phyloP scores from a whole-genome alignment of 2,888 invertebrate genomes.

The Stomorhina lunata region DNA sequence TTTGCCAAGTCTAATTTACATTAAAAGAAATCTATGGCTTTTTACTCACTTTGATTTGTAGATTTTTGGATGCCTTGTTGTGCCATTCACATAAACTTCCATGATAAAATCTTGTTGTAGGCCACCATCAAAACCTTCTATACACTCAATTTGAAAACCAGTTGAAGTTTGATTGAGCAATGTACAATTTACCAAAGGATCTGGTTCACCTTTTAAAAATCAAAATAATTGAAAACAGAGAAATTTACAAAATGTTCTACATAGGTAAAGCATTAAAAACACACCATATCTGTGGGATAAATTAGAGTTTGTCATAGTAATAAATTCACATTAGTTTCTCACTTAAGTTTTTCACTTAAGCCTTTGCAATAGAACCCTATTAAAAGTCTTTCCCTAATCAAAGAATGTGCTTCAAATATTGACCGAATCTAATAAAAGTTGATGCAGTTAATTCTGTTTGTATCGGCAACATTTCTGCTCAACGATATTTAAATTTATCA shows the following conservation, averaged over 20 bases:
- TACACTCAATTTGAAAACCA: conserved; percentile 86
- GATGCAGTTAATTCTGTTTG: no score
- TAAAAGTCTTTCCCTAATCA: no score
- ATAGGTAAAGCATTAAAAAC: neutral
- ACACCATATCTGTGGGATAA: neutral
- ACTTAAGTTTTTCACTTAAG: no score
- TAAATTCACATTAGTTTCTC: no score
- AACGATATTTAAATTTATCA: no score
- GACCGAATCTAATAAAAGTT: no score
- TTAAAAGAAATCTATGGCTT: neutral
- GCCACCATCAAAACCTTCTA: conserved; percentile 89
- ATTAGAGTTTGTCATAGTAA: no score
- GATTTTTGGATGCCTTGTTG: conserved; percentile 78
- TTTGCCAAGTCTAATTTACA: neutral
- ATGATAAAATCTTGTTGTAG: conserved; percentile 87
- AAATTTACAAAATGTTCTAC: neutral
- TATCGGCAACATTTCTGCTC: no score
- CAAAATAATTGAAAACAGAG: neutral
- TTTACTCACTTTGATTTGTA: conserved; percentile 79
- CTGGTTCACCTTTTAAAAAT: conserved; percentile 84
- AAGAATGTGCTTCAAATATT: no score
- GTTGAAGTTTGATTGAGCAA: conserved; percentile 87
- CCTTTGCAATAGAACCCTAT: no score
- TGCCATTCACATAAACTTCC: conserved; percentile 83
- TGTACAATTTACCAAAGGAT: conserved; percentile 86